Percentiles rank a stretch among this genome's conserved stretches.
Conservation (phyloP, 1,140 invertebrate genomes). For the Paraescarpia echinospica region DNA sequence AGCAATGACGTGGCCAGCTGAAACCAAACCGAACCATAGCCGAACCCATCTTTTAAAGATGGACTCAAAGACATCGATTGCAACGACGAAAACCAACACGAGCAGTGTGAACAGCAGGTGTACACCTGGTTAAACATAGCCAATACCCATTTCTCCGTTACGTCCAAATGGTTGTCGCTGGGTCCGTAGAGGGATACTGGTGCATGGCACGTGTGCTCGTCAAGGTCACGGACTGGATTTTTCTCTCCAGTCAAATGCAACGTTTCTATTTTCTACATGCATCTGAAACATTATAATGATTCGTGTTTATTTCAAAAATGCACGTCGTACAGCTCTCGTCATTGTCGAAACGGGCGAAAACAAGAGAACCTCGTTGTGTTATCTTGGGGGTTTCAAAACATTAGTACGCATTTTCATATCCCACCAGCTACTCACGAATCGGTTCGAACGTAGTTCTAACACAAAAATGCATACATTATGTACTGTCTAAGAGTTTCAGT, state of each 20-base stretch:
- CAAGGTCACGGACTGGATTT: neutral
- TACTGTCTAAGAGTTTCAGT: neutral
- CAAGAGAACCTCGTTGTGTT: neutral
- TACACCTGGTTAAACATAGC: neutral
- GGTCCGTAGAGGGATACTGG: neutral
- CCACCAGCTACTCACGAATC: neutral
- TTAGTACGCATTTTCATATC: neutral
- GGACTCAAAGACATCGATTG: neutral
- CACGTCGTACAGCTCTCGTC: neutral
- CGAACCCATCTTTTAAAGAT: neutral
- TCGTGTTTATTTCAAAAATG: neutral
- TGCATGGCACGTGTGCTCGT: neutral
- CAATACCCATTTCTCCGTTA: neutral
- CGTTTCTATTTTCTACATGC: neutral
- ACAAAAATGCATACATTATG: neutral
- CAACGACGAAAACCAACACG: neutral
- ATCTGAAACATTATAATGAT: neutral
- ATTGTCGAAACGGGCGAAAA: neutral
- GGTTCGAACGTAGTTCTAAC: neutral
- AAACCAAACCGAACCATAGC: neutral
- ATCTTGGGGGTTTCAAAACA: neutral
- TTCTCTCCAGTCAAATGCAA: neutral
- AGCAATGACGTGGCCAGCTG: neutral
- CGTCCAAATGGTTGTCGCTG: neutral
- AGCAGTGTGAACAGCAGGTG: neutral